phyloP scores from a whole-genome alignment of 2,888 invertebrate species.

The Noctua pronuba region DNA sequence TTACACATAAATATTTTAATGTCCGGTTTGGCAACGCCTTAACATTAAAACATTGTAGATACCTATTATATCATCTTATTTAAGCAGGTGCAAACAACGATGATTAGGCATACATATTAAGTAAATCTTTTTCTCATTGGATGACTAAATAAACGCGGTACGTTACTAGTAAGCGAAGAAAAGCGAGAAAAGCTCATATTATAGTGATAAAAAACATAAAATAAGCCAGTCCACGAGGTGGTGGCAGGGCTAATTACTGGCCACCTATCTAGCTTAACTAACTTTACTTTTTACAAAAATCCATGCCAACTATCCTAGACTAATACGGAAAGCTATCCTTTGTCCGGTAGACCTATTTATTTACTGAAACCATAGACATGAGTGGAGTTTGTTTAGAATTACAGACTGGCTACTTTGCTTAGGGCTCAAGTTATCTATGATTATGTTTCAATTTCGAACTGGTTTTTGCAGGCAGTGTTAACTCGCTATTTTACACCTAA shows the following conservation, averaged over 20 bases:
- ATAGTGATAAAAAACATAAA: too few species aligned
- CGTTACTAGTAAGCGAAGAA: not conserved
- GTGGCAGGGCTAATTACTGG: not conserved
- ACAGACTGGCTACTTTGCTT: conserved; percentile 43
- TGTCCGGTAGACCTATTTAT: conserved; percentile 36
- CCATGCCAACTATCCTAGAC: not conserved
- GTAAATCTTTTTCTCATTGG: not conserved
- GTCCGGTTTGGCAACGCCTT: conserved; percentile 14
- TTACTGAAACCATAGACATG: conserved; percentile 39
- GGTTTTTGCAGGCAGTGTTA: conserved; percentile 32
- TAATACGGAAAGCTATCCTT: conserved; percentile 24
- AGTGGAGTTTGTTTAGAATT: conserved; percentile 33
- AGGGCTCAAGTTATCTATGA: conserved; percentile 47
- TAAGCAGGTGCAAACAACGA: not conserved
- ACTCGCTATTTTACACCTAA: conserved; percentile 46
- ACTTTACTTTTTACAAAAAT: too few species aligned
- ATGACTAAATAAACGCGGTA: not conserved
- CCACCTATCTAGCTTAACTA: not conserved
- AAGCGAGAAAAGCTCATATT: not conserved
- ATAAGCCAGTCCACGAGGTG: not conserved
- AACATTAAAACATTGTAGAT: not conserved
- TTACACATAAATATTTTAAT: conserved; percentile 7
- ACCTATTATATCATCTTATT: not conserved
- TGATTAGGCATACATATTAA: not conserved
- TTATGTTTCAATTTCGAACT: conserved; percentile 54